A percentile compares a stretch with the other conserved stretches of the same genome.
These are phyloP conservation scores for Greenwoodochromis staneri DNA, from an alignment of 2,113 vertebrate species.

Conservation along the genomic window DNA sequence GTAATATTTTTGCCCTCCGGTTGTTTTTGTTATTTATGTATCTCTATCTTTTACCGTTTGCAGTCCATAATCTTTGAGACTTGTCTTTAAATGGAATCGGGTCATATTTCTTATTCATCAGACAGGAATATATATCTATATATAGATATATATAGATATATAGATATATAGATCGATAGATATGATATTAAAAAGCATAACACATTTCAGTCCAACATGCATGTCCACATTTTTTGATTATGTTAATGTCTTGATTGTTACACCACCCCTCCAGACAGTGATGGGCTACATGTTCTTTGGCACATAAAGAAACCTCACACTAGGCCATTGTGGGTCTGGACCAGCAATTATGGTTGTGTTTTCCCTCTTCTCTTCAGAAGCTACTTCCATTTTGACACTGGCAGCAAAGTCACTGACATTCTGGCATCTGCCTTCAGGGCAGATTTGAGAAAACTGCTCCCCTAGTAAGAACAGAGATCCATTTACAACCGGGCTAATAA, in stretches of 20 bases:
- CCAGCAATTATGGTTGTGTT: constrained; percentile 66
- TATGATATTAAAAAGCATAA: background rate
- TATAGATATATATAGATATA: accelerated
- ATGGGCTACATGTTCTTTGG: constrained; percentile 20
- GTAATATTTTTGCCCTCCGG: background rate
- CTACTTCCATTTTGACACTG: constrained; percentile 61
- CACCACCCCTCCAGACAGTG: background rate
- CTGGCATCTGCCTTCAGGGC: constrained; percentile 29
- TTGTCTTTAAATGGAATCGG: background rate
- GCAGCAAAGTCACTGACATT: constrained; percentile 33
- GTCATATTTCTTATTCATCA: background rate
- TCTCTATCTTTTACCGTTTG: background rate
- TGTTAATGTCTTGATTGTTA: background rate
- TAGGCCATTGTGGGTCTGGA: constrained; percentile 48
- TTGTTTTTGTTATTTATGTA: background rate
- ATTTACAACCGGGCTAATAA: constrained; percentile 44
- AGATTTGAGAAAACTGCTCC: constrained; percentile 13
- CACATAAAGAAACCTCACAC: constrained; percentile 45
- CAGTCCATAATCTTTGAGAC: background rate
- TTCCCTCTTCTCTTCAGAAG: constrained; percentile 50
- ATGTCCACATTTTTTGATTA: background rate
- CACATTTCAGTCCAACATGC: background rate
- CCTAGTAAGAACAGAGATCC: constrained; percentile 22
- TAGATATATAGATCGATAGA: too few relatives aligned
- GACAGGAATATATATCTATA: background rate